Evolutionary conservation across 2,797 vertebrate genomes (phyloP).

Genomic region (Sebastes reedi): DNA sequence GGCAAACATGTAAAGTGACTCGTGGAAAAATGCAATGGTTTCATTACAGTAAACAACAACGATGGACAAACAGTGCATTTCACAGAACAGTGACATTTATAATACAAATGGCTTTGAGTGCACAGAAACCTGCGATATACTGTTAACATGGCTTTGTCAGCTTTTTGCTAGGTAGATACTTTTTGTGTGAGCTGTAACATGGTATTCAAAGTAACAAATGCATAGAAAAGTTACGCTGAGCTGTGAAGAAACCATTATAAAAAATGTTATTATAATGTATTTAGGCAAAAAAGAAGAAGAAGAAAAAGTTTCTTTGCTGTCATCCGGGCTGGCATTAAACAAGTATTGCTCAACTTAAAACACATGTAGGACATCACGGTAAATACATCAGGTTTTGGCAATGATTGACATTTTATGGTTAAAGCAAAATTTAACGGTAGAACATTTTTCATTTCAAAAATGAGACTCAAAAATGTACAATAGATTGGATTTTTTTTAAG

Average conservation of each 20-base stretch:
- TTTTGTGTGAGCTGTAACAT: slow-evolving; percentile 49
- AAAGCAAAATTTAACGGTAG: slow-evolving; percentile 48
- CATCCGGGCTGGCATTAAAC: slow-evolving; percentile 20
- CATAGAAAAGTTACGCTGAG: slow-evolving; percentile 48
- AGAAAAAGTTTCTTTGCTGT: slow-evolving; percentile 22
- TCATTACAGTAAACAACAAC: slow-evolving; percentile 65
- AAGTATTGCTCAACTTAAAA: slow-evolving; percentile 41
- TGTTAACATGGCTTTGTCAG: slow-evolving; percentile 72
- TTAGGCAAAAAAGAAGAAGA: slow-evolving; percentile 7
- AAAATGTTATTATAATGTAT: not conserved
- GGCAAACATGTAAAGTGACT: slow-evolving; percentile 64
- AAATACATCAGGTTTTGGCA: slow-evolving; percentile 72
- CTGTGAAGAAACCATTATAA: slow-evolving; percentile 12
- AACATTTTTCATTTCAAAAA: slow-evolving; percentile 11
- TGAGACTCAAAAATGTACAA: not conserved
- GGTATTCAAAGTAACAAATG: slow-evolving; percentile 52
- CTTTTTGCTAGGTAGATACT: slow-evolving; percentile 66
- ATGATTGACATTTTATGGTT: slow-evolving; percentile 49
- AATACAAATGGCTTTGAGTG: slow-evolving; percentile 76
- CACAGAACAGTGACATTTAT: slow-evolving; percentile 63
- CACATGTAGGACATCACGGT: slow-evolving; percentile 17
- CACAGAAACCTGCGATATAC: slow-evolving; percentile 67
- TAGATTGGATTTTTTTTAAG: not conserved
- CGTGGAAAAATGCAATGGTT: slow-evolving; percentile 54
- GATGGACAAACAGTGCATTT: slow-evolving; percentile 65